Base-by-base conservation (phyloP, 1,140 invertebrate species). In the Drosophila truncata region DNA sequence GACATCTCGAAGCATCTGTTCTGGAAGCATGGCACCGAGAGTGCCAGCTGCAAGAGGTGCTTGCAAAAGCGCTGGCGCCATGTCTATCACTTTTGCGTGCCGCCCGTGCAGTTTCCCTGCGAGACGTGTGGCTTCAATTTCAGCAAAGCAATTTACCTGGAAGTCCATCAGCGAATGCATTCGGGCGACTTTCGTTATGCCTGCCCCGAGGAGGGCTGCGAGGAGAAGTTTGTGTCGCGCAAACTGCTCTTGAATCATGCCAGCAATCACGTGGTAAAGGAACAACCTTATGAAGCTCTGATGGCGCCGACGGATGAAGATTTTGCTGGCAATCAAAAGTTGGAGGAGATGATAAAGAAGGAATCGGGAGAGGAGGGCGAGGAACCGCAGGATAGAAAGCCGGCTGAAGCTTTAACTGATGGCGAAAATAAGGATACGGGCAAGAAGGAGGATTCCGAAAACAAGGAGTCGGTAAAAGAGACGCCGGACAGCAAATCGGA, bases 11-110 rank as follows among this genome's bases (percentile, higher is more conserved):
- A 97, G 84, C 97, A 98, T 94, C 93, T 97, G 41, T 97, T 97
- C 91, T 98, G 97, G 97, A 98, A 98, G 91, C 97, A 98, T 92
- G 97, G 97, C 14, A 97, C 97, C 6, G 97, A 97, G 90, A 97
- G 97, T 93, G 95, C 96, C 3, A 92, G 96, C 6, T 98, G 97
- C 91, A 97, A 97, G 92, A 95, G 95, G 84, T 98, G 97, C 93
- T 91, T 97, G 6, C 96, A 97, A 76, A 97, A 97, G 86, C 97
- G 97, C 78, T 98, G 97, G 97, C 96, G 96, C 1, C 96, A 97
- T 92, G 96, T 97, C 11, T 98, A 97, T 93, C 97, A 98, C 87
- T 98, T 97, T 88, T 98, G 97, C 90, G 95, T 96, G 66, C 97
- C 97, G 20, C 96, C 97, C 7, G 93, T 94, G 16, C 93, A 94